Base-by-base conservation (phyloP, 2,888 invertebrate genomes). In the Dioctria linearis region DNA sequence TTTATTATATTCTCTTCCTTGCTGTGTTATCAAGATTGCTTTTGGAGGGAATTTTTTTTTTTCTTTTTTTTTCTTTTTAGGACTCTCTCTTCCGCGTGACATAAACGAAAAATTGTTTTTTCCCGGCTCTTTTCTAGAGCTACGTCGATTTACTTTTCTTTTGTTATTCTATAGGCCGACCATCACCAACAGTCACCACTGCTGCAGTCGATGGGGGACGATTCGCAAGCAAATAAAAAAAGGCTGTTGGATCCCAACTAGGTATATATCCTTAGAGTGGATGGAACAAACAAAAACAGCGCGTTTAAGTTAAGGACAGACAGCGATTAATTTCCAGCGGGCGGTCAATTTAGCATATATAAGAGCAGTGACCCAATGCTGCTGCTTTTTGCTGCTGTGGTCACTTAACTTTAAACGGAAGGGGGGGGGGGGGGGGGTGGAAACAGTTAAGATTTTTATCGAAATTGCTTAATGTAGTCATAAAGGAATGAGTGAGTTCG, bases 331-430 rank as follows among this genome's bases (percentile, higher is more conserved):
- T 84, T 83, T 84, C 78, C 86, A 86, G 87, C 88, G 86, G 88
- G 87, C 87, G 87, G 89, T 88, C 87, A 88, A 87, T 88, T 67
- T 78, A 78, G 78, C 78, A 63, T 63, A 78, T 39, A 25, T 25
- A 25, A 25, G 25, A 76, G 4, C 67, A 11, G 46, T 46, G 37
- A 80, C 25, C 9, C 25, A 51, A 11, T 25, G 25, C 69, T 39
- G 39, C 3, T 46, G 54, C 57, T 40, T 40, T n/a, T 39, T 11
- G 40, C 63, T 42, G 63, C 43, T 73, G 73, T 65, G 73, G 73
- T 80, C 73, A 80, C 75, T 80, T 61, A 75, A 80, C 73, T 57
- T 57, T 80, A 13, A 61, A 57, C 43, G 59, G 25, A 25, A 25
- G 25, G 2, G 25, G 25, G 25, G 25, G 25, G 61, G 59, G 2